Evolutionary conservation across 2,888 invertebrate species (phyloP).

Genomic region (Oegoconia quadripuncta): DNA sequence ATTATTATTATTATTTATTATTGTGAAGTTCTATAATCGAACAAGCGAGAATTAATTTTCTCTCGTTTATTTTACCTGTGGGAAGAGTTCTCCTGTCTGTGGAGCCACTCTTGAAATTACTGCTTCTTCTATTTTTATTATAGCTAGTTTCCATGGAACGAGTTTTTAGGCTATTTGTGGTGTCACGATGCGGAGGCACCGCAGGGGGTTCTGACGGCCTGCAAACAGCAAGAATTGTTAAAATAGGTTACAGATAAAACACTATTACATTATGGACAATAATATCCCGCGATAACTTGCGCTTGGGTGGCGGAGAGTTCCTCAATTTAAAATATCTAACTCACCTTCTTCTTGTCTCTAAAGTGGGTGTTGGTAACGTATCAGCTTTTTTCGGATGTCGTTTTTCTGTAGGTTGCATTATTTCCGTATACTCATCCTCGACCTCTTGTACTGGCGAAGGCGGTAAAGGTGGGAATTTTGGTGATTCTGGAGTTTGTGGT

Average conservation of each 20-base stretch:
- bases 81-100: constrained; percentile 86
- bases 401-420: constrained; percentile 74
- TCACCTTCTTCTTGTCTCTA: constrained; percentile 71
- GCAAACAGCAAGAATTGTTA: constrained; percentile 12
- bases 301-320: neutral
- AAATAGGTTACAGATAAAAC: neutral
- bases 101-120: constrained; percentile 79
- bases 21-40: neutral
- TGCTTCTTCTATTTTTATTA: constrained; percentile 78
- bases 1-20: too few species aligned
- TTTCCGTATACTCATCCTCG: constrained; percentile 86
- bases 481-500: constrained; percentile 72
- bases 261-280: neutral
- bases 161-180: constrained; percentile 87
- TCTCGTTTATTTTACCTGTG: constrained; percentile 68
- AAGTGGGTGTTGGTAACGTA: constrained; percentile 73
- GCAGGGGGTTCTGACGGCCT: constrained; percentile 82
- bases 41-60: neutral
- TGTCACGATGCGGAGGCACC: constrained; percentile 86
- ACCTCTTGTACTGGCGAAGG: constrained; percentile 91
- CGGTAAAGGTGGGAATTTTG: constrained; percentile 86
- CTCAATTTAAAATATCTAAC: neutral
- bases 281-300: neutral
- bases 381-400: constrained; percentile 73
- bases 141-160: constrained; percentile 92